These are phyloP conservation scores for Psittacula echo DNA, from an alignment of 2,797 vertebrate genomes.

Conservation along the genomic window DNA sequence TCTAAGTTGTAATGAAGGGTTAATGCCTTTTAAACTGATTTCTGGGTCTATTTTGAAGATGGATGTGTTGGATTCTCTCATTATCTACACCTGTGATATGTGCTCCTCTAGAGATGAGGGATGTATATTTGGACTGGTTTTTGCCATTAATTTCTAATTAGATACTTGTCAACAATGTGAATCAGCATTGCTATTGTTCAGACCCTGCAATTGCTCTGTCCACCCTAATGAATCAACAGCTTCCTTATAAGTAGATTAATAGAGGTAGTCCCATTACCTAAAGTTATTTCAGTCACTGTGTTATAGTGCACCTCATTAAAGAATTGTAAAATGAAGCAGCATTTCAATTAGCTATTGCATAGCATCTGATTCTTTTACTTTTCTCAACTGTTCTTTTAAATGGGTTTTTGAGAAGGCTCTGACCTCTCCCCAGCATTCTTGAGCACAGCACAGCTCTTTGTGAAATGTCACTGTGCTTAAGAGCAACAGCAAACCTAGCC, in stretches of 20 bases:
- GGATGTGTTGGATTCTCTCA: background rate
- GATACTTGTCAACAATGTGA: conserved; percentile 46
- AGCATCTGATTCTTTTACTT: conserved; percentile 11
- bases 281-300: conserved; percentile 69
- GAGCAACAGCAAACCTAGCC: background rate
- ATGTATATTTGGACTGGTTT: conserved; percentile 42
- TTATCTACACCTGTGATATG: background rate
- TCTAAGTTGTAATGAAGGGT: background rate
- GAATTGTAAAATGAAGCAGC: conserved; percentile 55
- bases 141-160: conserved; percentile 67
- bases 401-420: background rate
- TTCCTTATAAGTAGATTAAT: conserved; percentile 75
- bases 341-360: conserved; percentile 52
- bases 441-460: background rate
- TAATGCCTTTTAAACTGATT: background rate
- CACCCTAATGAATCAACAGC: conserved; percentile 69
- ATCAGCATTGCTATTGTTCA: conserved; percentile 51
- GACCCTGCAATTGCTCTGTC: conserved; percentile 63
- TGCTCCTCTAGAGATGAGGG: background rate
- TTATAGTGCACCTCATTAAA: conserved; percentile 55
- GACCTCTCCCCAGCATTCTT: background rate
- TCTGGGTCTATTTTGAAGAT: background rate
- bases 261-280: conserved; percentile 66
- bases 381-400: conserved; percentile 25
- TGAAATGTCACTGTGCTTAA: background rate